These are phyloP conservation scores for Leptodirus hochenwartii DNA, from an alignment of 2,888 invertebrate genomes.

Conservation along the genomic window DNA sequence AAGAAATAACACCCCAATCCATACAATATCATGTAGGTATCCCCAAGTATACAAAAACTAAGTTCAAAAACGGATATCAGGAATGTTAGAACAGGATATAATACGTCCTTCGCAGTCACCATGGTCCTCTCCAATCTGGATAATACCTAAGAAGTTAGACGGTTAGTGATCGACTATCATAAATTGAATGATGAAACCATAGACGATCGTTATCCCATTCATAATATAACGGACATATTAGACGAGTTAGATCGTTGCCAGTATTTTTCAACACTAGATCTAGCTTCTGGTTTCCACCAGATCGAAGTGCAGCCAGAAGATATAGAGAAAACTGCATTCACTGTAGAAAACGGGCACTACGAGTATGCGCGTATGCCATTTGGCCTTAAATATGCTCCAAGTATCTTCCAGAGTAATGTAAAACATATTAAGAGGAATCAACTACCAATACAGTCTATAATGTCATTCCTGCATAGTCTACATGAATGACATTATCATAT, in stretches of 20 bases:
- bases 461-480: conserved; percentile 13
- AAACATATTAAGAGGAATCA: conserved; percentile 12
- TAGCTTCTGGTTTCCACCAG: conserved; percentile 20
- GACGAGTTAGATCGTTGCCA: conserved; percentile 17
- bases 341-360: conserved; percentile 15
- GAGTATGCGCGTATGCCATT: conserved; percentile 17
- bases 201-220: conserved; percentile 18
- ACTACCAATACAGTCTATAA: too few species aligned
- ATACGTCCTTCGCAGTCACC: conserved; percentile 11
- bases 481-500: conserved; percentile 14
- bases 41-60: too few species aligned
- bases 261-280: conserved; percentile 18
- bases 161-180: conserved; percentile 14
- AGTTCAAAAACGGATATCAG: too few species aligned
- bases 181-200: conserved; percentile 17
- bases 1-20: too few species aligned
- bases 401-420: conserved; percentile 16
- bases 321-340: conserved; percentile 18
- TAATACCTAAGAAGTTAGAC: conserved; percentile 15
- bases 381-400: conserved; percentile 16
- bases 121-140: conserved; percentile 12
- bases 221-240: conserved; percentile 18
- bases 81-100: conserved; percentile 13
- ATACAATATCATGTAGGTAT: too few species aligned
- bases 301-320: conserved; percentile 16